Conservation (phyloP, 2,888 invertebrate genomes). For the Ennomos erosarius region DNA sequence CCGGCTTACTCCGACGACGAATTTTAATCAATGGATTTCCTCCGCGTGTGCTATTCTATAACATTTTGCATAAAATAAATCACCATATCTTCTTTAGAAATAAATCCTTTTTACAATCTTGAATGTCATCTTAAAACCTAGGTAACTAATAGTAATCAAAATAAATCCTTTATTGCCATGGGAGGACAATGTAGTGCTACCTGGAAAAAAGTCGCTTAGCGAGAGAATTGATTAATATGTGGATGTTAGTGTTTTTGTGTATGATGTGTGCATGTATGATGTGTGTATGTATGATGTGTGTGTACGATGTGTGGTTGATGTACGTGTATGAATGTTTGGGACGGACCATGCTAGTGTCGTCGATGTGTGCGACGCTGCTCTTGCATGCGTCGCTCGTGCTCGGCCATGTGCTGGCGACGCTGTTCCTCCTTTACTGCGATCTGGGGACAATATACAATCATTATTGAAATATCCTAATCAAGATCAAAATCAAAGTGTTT, state of each 20-base stretch:
- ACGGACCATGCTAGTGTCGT: conserved; percentile 84
- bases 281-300: conserved; percentile 38
- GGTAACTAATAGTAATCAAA: conserved; percentile 57
- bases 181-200: conserved; percentile 52
- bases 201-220: conserved; percentile 71
- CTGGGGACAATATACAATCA: conserved; percentile 74
- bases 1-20: conserved; percentile 74
- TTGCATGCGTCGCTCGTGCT: conserved; percentile 92
- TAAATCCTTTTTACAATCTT: conserved; percentile 50
- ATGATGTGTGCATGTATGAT: conserved; percentile 30
- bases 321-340: conserved; percentile 51
- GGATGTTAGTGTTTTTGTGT: conserved; percentile 35
- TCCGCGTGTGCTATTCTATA: conserved; percentile 82
- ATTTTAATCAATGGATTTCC: conserved; percentile 82
- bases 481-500: too few species aligned
- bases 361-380: conserved; percentile 87
- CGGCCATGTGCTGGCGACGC: conserved; percentile 93
- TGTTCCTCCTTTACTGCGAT: conserved; percentile 95
- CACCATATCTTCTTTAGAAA: conserved; percentile 48
- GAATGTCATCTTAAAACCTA: conserved; percentile 56
- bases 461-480: too few species aligned
- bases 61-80: conserved; percentile 82
- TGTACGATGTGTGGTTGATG: conserved; percentile 35
- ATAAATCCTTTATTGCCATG: conserved; percentile 50
- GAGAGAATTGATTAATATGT: conserved; percentile 55